Percentiles rank a stretch among this genome's conserved stretches.
Evolutionary conservation across 2,888 invertebrate genomes (phyloP).

Genomic region (Galerucella nymphaeae): DNA sequence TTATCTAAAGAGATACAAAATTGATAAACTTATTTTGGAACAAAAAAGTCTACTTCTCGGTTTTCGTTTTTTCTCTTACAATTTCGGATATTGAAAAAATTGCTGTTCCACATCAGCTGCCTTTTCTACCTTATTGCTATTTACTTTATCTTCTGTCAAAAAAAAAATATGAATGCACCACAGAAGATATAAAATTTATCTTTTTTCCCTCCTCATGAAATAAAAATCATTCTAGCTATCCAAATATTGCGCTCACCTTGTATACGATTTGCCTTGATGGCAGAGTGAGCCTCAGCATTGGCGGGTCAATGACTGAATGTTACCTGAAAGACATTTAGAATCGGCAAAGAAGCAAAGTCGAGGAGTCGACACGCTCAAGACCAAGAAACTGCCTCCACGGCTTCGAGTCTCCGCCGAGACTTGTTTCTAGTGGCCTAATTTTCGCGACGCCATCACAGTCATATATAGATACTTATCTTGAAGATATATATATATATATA

Average conservation of each 20-base stretch:
- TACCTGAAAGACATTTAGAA: slow-evolving; percentile 50
- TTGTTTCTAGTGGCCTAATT: slow-evolving; percentile 44
- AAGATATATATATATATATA: neutral
- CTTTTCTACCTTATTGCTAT: too few relatives aligned
- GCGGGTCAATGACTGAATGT: slow-evolving; percentile 50
- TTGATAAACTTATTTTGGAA: too few relatives aligned
- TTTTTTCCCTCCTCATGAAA: too few relatives aligned
- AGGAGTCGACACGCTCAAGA: slow-evolving; percentile 36
- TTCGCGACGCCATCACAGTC: slow-evolving; percentile 24
- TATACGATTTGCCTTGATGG: slow-evolving; percentile 25
- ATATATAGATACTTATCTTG: slow-evolving; percentile 6
- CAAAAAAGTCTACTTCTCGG: too few relatives aligned
- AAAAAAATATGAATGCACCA: too few relatives aligned
- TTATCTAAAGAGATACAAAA: too few relatives aligned
- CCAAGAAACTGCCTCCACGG: slow-evolving; percentile 25
- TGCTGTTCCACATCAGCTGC: too few relatives aligned
- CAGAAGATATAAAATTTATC: too few relatives aligned
- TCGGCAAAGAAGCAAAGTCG: slow-evolving; percentile 47
- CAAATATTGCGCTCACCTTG: slow-evolving; percentile 16
- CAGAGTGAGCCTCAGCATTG: slow-evolving; percentile 27
- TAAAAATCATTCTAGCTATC: neutral
- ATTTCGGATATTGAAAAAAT: too few relatives aligned
- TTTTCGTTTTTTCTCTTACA: too few relatives aligned
- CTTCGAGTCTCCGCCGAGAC: slow-evolving; percentile 28
- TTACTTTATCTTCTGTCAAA: too few relatives aligned